phyloP scores from a whole-genome alignment of 2,888 invertebrate species.

The Bembecia ichneumoniformis region DNA sequence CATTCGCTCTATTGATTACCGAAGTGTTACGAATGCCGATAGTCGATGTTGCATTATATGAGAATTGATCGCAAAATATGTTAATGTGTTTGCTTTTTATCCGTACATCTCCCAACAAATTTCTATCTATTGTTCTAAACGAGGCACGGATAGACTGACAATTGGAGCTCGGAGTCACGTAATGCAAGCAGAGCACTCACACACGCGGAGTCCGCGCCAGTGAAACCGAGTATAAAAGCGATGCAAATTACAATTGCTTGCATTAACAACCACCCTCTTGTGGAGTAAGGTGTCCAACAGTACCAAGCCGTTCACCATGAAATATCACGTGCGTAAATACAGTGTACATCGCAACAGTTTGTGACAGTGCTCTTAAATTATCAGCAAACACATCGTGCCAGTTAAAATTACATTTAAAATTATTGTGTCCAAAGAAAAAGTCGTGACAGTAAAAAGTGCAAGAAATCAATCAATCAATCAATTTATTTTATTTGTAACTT shows the following conservation, averaged over 20 bases:
- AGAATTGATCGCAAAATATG: conserved; percentile 9
- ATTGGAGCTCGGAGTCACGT: conserved; percentile 44
- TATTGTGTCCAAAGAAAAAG: background rate
- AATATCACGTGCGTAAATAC: conserved; percentile 59
- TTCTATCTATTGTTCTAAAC: conserved; percentile 65
- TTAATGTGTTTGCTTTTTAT: conserved; percentile 28
- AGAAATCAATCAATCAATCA: background rate
- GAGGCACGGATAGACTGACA: conserved; percentile 52
- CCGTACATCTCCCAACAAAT: conserved; percentile 47
- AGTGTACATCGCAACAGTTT: conserved; percentile 7
- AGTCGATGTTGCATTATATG: conserved; percentile 13
- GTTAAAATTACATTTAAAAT: background rate
- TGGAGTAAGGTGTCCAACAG: conserved; percentile 37
- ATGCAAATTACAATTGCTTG: conserved; percentile 62
- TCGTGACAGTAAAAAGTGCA: background rate
- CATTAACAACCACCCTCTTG: conserved; percentile 63
- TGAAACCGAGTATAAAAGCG: conserved; percentile 69
- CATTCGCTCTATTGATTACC: conserved; percentile 15
- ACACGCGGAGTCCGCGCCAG: conserved; percentile 38
- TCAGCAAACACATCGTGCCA: background rate
- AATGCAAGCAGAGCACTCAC: conserved; percentile 50
- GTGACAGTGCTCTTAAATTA: conserved; percentile 16
- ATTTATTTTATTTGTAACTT: too few relatives aligned
- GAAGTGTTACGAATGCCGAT: conserved; percentile 17
- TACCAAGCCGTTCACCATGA: conserved; percentile 42